Percentiles rank a stretch among this genome's conserved stretches.
Evolutionary conservation across 2,888 invertebrate species (phyloP).

Genomic region (Campaea margaritaria): DNA sequence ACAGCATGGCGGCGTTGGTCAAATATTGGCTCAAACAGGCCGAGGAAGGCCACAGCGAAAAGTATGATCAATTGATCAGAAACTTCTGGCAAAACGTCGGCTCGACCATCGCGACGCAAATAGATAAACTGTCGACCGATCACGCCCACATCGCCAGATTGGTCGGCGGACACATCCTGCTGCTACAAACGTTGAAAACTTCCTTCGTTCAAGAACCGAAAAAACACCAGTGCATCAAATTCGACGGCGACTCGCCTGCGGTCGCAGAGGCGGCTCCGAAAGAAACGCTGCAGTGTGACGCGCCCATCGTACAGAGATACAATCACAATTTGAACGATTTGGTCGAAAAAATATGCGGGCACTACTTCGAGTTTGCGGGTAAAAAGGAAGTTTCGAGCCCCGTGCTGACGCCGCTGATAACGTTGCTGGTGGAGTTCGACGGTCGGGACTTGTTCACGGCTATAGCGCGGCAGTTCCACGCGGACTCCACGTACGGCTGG

Average conservation of each 20-base stretch:
- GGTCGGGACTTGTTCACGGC: slow-evolving; percentile 81
- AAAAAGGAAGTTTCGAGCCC: slow-evolving; percentile 65
- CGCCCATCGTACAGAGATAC: slow-evolving; percentile 60
- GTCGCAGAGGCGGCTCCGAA: neutral
- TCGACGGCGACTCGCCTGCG: slow-evolving; percentile 51
- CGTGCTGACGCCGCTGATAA: slow-evolving; percentile 81
- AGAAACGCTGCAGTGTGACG: slow-evolving; percentile 40
- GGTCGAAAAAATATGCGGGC: slow-evolving; percentile 74
- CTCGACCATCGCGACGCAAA: slow-evolving; percentile 56
- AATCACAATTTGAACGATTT: slow-evolving; percentile 72
- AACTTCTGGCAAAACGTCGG: slow-evolving; percentile 75
- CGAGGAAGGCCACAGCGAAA: slow-evolving; percentile 47
- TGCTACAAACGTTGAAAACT: slow-evolving; percentile 61
- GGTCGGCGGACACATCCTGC: slow-evolving; percentile 66
- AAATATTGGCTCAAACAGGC: slow-evolving; percentile 68
- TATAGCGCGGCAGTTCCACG: slow-evolving; percentile 64
- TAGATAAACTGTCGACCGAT: slow-evolving; percentile 68
- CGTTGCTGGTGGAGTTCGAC: slow-evolving; percentile 85
- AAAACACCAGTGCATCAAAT: slow-evolving; percentile 60
- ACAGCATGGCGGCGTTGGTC: slow-evolving; percentile 57
- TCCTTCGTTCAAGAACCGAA: slow-evolving; percentile 53
- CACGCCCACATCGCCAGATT: slow-evolving; percentile 70
- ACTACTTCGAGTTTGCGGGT: slow-evolving; percentile 84
- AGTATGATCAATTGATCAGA: slow-evolving; percentile 63
- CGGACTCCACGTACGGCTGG: slow-evolving; percentile 51